Evolutionary conservation across 1,140 invertebrate genomes (phyloP), one percentile per base, ranked within the genome.

Genomic region (Metopolophium dirhodum): DNA sequence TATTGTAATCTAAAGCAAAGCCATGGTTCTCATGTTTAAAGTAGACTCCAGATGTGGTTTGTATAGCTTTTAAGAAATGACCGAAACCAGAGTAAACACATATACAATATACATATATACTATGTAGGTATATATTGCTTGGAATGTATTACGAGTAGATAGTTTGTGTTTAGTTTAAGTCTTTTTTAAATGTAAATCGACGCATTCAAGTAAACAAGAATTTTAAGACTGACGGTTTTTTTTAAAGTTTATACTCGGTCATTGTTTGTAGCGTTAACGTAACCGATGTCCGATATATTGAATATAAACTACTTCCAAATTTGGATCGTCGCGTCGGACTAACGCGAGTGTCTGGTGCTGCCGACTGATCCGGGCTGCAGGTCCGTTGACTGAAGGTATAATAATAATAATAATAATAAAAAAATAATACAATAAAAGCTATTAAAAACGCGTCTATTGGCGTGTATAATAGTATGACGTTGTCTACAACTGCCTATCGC

Each of bases 291-390:
- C 23, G 35, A 89, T 89, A 89, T 57, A 35, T 61, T 90, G 57
- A 41, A 45, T 90, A 54, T 35, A 90, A 41, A 90, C 88, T 41
- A 61, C 35, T 90, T 90, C 88, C 88, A 61, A 90, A 90, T 61
- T 90, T 90, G 88, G 88, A 61, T 30, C 51, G 54, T 90, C 88
- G 88, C 22, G 37, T 51, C 18, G n/a, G 49, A 22, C 51, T 51
- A 23, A 35, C 37, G 37, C 54, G 23, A 90, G n/a, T 26, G 87
- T 89, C 87, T 89, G 87, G n/a, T 26, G 49, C 47, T 20, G 87
- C 51, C 87, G 87, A 89, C n/a, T n/a, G 49, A 37, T 37, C 37
- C 23, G 30, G 86, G n/a, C 87, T 7, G 14, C 61, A 77, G 30
- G 61, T 35, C 26, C 41, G 26, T 86, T 30, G 85, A 86, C 45